Base-by-base conservation (phyloP, 1,140 invertebrate species). In the Ericerus pela region DNA sequence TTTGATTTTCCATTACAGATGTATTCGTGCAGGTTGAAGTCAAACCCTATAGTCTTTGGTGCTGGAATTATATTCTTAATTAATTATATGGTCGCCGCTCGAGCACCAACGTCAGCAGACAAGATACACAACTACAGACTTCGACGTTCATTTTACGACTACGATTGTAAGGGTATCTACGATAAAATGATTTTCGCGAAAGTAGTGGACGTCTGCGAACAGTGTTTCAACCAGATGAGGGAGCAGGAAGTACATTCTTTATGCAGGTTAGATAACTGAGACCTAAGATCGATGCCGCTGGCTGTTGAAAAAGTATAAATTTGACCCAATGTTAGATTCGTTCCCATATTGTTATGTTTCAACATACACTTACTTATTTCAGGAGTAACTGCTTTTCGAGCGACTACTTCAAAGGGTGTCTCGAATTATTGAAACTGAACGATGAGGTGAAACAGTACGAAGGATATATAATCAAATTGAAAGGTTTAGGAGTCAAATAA, bases 351-450 rank as follows among this genome's bases (percentile, higher is more conserved):
- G 51, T 58, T 51, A 57, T 41, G 61, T n/a, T n/a, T n/a, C n/a
- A n/a, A n/a, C n/a, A n/a, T n/a, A n/a, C n/a, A n/a, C n/a, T n/a
- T n/a, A n/a, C 54, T 60, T 59, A 64, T 75, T 75, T 65, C 80
- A 91, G 87, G 79, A 80, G 85, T 76, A 80, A 89, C 73, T 92
- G 88, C 79, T 92, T 91, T 74, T 88, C 84, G 64, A 81, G 85
- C 71, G 77, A 81, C 66, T 90, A 86, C 76, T 95, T 94, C 80
- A 86, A 88, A 67, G 82, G 84, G 66, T 94, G 90, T 73, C 74
- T 91, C 67, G 84, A 91, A 67, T 83, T 85, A 58, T 76, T 94
- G 60, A 79, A 87, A 65, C 75, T 89, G 61, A 78, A 80, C 62
- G 85, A 89, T 65, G 79, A 89, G 67, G 78, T 85, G 70, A 79